A percentile compares a stretch with the other conserved stretches of the same genome.
Conservation (phyloP, 2,797 vertebrate genomes). For the Gouania willdenowi region DNA sequence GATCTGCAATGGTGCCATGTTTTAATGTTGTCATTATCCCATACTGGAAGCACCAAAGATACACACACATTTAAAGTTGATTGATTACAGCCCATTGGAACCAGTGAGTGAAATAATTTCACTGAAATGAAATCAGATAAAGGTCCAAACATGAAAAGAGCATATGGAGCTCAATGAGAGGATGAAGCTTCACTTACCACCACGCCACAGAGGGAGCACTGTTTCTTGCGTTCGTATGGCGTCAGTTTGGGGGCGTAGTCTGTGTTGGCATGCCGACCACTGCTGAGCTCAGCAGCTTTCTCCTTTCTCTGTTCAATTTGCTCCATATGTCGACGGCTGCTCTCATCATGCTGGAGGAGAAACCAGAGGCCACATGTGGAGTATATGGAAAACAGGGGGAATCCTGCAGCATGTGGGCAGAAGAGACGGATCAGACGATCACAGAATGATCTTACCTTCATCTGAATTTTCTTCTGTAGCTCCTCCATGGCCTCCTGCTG, state of each 20-base stretch:
- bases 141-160: neutral
- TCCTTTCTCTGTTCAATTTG: constrained; percentile 98
- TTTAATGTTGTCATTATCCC: neutral
- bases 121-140: neutral
- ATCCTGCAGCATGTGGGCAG: neutral
- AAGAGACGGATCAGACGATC: neutral
- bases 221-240: constrained; percentile 94
- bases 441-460: constrained; percentile 84
- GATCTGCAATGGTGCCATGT: neutral
- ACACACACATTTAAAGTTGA: neutral
- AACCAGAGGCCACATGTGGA: constrained; percentile 8
- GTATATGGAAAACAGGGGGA: constrained; percentile 3
- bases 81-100: neutral
- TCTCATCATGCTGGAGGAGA: constrained; percentile 88
- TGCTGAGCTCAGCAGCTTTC: constrained; percentile 96
- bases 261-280: constrained; percentile 92
- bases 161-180: neutral
- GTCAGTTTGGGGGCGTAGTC: constrained; percentile 97
- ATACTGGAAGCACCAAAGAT: neutral
- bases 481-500: constrained; percentile 99
- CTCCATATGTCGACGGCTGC: constrained; percentile 96
- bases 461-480: constrained; percentile 97
- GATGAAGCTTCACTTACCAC: constrained; percentile 74
- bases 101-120: neutral
- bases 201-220: constrained; percentile 89